These are phyloP conservation scores for Urocolius indicus DNA, from an alignment of 2,113 vertebrate genomes.

Conservation along the genomic window DNA sequence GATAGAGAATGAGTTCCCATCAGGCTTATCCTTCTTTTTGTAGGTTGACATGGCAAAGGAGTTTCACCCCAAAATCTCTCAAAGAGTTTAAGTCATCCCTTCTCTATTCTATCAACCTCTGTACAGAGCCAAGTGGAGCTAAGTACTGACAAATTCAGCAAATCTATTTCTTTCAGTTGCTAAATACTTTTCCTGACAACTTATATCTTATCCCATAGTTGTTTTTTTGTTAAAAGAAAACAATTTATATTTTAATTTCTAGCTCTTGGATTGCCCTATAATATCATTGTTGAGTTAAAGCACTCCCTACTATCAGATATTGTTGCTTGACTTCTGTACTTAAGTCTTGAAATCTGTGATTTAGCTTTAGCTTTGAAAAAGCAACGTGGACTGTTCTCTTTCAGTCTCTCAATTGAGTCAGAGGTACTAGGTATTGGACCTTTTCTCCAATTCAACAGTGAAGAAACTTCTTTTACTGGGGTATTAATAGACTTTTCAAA, in stretches of 20 bases:
- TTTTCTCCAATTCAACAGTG: neutral
- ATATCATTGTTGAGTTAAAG: neutral
- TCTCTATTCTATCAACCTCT: neutral
- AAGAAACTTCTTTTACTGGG: neutral
- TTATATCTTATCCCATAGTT: neutral
- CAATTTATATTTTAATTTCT: neutral
- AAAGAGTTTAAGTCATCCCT: neutral
- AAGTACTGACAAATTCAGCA: neutral
- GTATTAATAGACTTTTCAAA: neutral
- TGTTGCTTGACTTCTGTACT: neutral
- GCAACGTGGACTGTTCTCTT: too few relatives aligned
- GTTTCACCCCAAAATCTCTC: neutral
- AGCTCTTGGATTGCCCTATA: neutral
- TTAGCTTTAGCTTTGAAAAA: neutral
- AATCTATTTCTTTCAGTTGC: neutral
- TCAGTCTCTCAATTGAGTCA: neutral
- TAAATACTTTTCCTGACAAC: neutral
- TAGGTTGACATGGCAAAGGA: neutral
- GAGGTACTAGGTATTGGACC: neutral
- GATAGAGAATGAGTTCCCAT: neutral
- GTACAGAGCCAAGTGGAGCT: neutral
- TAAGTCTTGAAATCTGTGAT: neutral
- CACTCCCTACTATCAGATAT: neutral
- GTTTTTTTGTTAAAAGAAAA: neutral
- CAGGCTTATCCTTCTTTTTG: neutral